phyloP scores from a whole-genome alignment of 2,888 invertebrate species.

The Eupithecia insigniata region DNA sequence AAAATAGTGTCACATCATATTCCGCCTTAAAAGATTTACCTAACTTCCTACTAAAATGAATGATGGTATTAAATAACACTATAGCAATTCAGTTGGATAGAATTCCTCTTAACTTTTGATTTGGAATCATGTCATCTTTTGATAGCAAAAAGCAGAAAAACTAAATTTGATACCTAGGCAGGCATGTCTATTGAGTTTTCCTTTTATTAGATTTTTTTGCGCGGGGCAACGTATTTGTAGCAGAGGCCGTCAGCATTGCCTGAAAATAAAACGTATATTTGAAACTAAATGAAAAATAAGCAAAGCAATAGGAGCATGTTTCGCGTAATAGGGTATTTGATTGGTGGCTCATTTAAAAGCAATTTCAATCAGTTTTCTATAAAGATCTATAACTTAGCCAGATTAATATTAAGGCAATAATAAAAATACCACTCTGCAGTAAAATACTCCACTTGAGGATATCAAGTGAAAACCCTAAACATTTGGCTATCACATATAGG shows the following conservation, averaged over 20 bases:
- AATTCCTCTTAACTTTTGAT: too few species aligned
- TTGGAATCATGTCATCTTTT: conserved; percentile 16
- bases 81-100: conserved; percentile 24
- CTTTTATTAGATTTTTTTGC: conserved; percentile 89
- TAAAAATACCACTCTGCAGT: not conserved
- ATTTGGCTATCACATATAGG: not conserved
- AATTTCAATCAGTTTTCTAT: not conserved
- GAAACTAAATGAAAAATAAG: conserved; percentile 68
- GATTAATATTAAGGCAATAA: not conserved
- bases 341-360: not conserved
- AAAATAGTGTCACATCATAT: too few species aligned
- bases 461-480: not conserved
- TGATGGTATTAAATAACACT: not conserved
- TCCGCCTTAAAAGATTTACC: too few species aligned
- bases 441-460: not conserved
- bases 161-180: conserved; percentile 34
- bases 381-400: not conserved
- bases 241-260: conserved; percentile 87
- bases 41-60: too few species aligned
- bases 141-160: conserved; percentile 26
- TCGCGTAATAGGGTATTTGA: not conserved
- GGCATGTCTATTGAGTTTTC: conserved; percentile 79
- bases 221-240: conserved; percentile 86
- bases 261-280: conserved; percentile 82
- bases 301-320: conserved; percentile 64